Conservation (phyloP, 2,888 invertebrate genomes). For the Drosophila greeni region DNA sequence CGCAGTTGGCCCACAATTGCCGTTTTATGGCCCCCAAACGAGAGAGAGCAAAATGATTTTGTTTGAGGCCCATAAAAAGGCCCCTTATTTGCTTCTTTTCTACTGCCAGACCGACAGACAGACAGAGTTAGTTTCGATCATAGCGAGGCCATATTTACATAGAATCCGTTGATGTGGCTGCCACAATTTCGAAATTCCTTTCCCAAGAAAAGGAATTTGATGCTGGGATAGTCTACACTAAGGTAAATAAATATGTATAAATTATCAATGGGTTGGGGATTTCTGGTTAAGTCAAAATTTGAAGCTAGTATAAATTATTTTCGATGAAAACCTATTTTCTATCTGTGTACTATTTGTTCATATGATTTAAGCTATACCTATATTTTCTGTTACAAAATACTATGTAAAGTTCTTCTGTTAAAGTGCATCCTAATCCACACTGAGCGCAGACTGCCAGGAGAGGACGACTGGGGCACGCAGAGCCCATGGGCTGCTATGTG, state of each 20-base stretch:
- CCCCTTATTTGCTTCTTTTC: conserved; percentile 11
- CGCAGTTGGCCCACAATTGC: conserved; percentile 41
- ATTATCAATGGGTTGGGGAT: too few species aligned
- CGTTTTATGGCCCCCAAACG: conserved; percentile 45
- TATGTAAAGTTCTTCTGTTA: background rate
- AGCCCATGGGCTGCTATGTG: conserved; percentile 34
- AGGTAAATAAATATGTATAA: background rate
- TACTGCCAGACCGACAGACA: conserved; percentile 1
- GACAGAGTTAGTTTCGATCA: conserved; percentile 57
- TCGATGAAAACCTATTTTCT: too few species aligned
- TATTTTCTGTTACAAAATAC: background rate
- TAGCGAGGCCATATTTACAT: conserved; percentile 63
- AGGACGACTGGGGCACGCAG: conserved; percentile 44
- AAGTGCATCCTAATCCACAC: conserved; percentile 39
- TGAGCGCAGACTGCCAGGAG: background rate
- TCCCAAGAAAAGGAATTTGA: conserved; percentile 50
- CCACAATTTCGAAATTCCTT: conserved; percentile 46
- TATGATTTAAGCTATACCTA: background rate
- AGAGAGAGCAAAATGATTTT: conserved; percentile 45
- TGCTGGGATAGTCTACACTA: conserved; percentile 22
- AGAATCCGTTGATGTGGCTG: conserved; percentile 31
- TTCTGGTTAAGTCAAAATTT: too few species aligned
- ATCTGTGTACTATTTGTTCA: background rate
- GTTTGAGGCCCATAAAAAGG: conserved; percentile 52
- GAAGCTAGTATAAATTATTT: too few species aligned